Base-by-base conservation (phyloP, 92 coral and sea anemone genomes). In the Nematostella vectensis region DNA sequence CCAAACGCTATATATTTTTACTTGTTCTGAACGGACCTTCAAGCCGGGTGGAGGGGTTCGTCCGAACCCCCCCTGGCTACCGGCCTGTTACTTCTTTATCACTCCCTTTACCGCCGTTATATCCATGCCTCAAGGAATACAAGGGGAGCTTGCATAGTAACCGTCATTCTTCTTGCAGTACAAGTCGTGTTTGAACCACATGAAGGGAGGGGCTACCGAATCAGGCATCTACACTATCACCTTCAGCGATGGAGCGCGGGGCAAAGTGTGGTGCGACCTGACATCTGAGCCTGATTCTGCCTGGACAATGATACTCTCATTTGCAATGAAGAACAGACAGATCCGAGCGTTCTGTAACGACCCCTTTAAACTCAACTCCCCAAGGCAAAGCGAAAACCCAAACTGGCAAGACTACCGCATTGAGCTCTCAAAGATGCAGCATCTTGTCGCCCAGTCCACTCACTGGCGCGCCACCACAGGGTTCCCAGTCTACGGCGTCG, bases 251-350 rank as follows among this genome's bases (percentile, higher is more conserved):
- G 83, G 78, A 0, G 27, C 0, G 6, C 54, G 50, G 27, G 61
- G 4, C 25, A 48, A 18, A 16, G 78, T 71, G 27, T 77, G 49
- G 50, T 77, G 83, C 30, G 83, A 77, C 27, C 54, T 77, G 54
- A 70, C 72, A 29, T 62, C 77, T 2, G 83, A 77, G 27, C 57
- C 72, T 9, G 27, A 48, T 3, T 61, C 62, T 15, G 83, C 72
- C 26, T 77, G 83, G 83, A 77, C 83, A 11, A 63, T 71, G 10
- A 21, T 78, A 23, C 29, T 78, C 37, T 78, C 85, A 2, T 52
- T 51, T 21, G 50, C 70, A 1, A 18, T 64, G 20, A 75, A 65
- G n/a, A 54, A 65, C 74, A 29, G 58, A 51, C 11, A 10, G 8
- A 31, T 18, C 11, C 4, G 47, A 4, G 22, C 13, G 13, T 51